These are phyloP conservation scores for Lasioglossum lativentre DNA, from an alignment of 2,888 invertebrate genomes.

Conservation along the genomic window DNA sequence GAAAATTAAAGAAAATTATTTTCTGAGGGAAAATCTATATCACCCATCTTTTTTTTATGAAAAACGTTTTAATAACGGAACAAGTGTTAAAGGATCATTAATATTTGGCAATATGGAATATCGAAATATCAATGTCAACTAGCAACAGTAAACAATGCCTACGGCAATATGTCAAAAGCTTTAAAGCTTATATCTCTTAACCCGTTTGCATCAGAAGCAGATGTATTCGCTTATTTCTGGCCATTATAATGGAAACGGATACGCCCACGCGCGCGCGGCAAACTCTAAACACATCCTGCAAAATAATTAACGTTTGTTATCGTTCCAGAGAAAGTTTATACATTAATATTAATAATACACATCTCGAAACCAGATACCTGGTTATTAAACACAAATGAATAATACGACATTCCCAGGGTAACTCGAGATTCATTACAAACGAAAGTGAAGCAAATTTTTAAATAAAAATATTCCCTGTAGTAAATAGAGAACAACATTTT, in stretches of 20 bases:
- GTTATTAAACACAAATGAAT: not conserved
- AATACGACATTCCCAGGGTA: not conserved
- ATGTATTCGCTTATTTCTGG: not conserved
- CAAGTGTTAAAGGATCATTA: no score
- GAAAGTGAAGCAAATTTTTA: not conserved
- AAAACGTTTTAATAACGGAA: no score
- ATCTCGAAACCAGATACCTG: not conserved
- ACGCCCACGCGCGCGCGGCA: not conserved
- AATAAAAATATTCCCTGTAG: not conserved
- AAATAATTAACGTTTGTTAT: not conserved
- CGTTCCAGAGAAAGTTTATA: not conserved
- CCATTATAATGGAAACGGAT: not conserved
- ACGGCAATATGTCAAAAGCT: not conserved
- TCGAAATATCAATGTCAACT: not conserved
- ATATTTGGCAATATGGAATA: no score
- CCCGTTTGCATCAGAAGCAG: not conserved
- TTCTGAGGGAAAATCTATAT: no score
- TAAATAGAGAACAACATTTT: not conserved
- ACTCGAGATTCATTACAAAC: not conserved
- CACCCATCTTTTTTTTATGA: no score
- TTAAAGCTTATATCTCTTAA: not conserved
- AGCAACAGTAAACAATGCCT: not conserved
- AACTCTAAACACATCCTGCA: not conserved
- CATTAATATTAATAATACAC: not conserved
- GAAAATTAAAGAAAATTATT: no score